Evolutionary conservation across 2,113 vertebrate genomes (phyloP).

Genomic region (Osmerus mordax): DNA sequence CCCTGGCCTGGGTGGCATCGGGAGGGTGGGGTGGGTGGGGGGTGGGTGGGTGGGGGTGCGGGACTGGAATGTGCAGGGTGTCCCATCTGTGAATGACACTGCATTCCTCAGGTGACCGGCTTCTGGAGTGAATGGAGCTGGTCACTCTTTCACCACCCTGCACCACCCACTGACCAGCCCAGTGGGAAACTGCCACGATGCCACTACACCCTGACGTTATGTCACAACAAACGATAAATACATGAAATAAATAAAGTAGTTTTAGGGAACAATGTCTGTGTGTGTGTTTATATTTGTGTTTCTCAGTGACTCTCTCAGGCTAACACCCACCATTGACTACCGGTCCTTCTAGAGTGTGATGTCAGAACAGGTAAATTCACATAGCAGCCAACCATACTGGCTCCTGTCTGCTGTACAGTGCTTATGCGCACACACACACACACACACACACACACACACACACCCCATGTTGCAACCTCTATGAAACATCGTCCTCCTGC

Average conservation of each 20-base stretch:
- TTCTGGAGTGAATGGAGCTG: slow-evolving; percentile 22
- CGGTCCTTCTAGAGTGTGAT: background rate
- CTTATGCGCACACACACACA: no score
- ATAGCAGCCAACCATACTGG: slow-evolving; percentile 13
- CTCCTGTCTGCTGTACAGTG: no score
- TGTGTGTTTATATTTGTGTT: slow-evolving; percentile 3
- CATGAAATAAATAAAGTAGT: background rate
- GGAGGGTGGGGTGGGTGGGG: no score
- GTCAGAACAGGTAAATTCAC: slow-evolving; percentile 34
- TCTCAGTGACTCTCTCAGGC: background rate
- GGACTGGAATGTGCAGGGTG: slow-evolving; percentile 25
- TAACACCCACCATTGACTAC: background rate
- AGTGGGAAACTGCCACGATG: no score
- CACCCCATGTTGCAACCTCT: no score
- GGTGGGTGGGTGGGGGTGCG: background rate
- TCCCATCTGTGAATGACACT: slow-evolving; percentile 22
- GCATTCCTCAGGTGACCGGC: slow-evolving; percentile 33
- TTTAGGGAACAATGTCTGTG: background rate
- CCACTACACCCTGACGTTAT: no score
- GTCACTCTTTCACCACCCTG: background rate
- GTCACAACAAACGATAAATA: no score
- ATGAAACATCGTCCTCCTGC: no score
- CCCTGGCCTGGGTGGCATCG: slow-evolving; percentile 10
- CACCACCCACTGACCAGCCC: no score
- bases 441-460: no score